Conservation (phyloP, 2,113 vertebrate species). For the Leptocoma aspasia region DNA sequence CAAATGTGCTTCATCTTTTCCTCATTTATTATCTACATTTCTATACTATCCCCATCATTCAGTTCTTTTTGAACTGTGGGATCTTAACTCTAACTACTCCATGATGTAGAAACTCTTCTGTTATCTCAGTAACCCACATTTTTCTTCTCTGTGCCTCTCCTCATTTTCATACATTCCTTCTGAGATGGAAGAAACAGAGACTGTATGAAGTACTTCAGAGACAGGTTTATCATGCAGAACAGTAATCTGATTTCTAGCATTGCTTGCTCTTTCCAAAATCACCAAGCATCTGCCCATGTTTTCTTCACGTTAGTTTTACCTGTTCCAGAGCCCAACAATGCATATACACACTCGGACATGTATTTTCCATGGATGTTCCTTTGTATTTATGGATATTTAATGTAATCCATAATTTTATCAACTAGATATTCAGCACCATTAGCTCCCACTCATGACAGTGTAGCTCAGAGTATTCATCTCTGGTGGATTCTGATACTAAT, state of each 20-base stretch:
- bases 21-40: not conserved
- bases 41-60: not conserved
- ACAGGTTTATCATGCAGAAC: not conserved
- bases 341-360: not conserved
- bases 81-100: not conserved
- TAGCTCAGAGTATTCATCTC: not conserved
- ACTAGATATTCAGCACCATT: not conserved
- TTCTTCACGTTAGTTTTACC: not conserved
- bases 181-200: not conserved
- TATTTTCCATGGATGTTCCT: not conserved
- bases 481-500: not conserved
- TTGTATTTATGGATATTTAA: not conserved
- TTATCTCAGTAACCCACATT: not conserved
- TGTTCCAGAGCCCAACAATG: not conserved
- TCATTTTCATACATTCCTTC: not conserved
- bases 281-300: not conserved
- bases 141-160: not conserved
- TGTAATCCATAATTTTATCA: not conserved
- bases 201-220: not conserved
- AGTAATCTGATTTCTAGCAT: not conserved
- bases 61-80: not conserved
- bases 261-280: not conserved
- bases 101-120: not conserved
- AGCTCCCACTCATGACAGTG: not conserved
- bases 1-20: not conserved